Conservation (phyloP, 1,140 invertebrate species). For the Camponotus floridanus region DNA sequence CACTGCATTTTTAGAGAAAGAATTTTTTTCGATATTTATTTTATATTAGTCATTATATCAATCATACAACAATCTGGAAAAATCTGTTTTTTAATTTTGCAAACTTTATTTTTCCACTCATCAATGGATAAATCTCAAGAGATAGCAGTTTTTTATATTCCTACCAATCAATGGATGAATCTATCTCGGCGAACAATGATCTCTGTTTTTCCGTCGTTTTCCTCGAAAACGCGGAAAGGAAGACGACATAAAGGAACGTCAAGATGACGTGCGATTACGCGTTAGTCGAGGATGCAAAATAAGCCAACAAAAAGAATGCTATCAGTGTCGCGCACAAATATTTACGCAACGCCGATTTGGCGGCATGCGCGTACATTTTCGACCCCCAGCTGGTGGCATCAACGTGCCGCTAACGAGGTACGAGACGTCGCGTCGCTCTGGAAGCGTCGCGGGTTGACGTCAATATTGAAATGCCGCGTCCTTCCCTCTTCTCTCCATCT, state of each 20-base stretch:
- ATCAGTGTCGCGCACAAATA: slow-evolving; percentile 35
- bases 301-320: slow-evolving; percentile 55
- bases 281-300: background rate
- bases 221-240: too few species aligned
- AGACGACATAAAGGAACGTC: background rate
- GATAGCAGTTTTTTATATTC: background rate
- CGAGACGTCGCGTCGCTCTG: slow-evolving; percentile 55
- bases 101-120: background rate
- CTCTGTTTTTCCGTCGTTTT: too few species aligned
- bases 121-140: background rate
- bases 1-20: background rate
- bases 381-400: slow-evolving; percentile 55
- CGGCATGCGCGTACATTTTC: slow-evolving; percentile 26
- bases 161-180: too few species aligned
- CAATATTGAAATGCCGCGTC: slow-evolving; percentile 64
- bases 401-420: slow-evolving; percentile 66
- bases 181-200: too few species aligned
- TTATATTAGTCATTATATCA: background rate
- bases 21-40: too few species aligned
- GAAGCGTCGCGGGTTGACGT: slow-evolving; percentile 68
- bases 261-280: background rate
- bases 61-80: background rate
- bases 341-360: slow-evolving; percentile 56
- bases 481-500: background rate
- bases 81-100: slow-evolving; percentile 5